A percentile compares a stretch with the other conserved stretches of the same genome.
phyloP scores from a whole-genome alignment of 1,140 invertebrate species.

The Drosophila eugracilis region DNA sequence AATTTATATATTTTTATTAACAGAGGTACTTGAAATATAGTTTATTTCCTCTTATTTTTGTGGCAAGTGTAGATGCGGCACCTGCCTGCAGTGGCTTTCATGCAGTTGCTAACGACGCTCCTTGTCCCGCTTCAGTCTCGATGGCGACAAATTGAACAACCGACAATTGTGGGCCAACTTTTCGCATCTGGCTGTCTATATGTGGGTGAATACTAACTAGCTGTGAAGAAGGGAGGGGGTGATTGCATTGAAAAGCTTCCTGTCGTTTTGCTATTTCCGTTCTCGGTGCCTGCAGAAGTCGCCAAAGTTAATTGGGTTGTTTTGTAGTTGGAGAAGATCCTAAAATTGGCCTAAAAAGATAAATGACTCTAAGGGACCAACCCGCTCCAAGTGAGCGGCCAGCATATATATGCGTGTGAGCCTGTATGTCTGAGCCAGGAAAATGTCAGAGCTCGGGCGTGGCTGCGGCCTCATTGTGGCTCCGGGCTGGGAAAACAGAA shows the following conservation, averaged over 20 bases:
- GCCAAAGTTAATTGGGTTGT: conserved; percentile 74
- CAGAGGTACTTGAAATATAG: no score
- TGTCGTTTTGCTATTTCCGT: conserved; percentile 58
- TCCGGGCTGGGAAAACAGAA: conserved; percentile 12
- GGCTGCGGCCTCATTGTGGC: conserved; percentile 34
- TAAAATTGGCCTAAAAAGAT: conserved; percentile 64
- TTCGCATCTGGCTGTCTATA: conserved; percentile 10
- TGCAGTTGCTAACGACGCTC: conserved; percentile 23
- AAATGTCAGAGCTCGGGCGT: conserved; percentile 66
- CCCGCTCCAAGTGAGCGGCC: conserved; percentile 24
- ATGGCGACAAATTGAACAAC: conserved; percentile 58
- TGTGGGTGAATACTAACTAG: background rate
- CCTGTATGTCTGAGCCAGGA: conserved; percentile 1
- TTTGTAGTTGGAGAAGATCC: conserved; percentile 62
- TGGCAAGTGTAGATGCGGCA: conserved; percentile 11
- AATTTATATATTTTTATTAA: no score
- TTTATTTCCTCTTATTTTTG: no score
- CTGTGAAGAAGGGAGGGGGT: conserved; percentile 1
- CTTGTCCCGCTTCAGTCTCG: conserved; percentile 22
- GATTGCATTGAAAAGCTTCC: conserved; percentile 52
- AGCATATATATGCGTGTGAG: conserved; percentile 4
- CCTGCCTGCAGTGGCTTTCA: conserved; percentile 8
- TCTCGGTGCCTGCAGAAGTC: conserved; percentile 37
- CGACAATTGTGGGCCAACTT: conserved; percentile 49
- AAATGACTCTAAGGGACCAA: conserved; percentile 12